Conservation (phyloP, 2,888 invertebrate species). For the Coronaproctus castanopsis region DNA sequence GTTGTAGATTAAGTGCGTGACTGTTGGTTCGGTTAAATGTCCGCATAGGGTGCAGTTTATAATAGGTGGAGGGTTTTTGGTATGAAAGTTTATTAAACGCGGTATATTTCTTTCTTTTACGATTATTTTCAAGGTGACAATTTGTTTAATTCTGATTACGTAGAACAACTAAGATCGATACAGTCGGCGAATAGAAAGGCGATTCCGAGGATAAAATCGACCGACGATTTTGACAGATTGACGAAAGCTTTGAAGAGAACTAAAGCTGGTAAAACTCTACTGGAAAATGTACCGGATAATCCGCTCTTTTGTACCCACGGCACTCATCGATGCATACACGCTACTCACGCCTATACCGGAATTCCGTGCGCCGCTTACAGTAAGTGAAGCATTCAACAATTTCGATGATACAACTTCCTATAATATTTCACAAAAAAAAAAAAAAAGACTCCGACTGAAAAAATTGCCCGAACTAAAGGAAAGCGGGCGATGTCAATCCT, state of each 20-base stretch:
- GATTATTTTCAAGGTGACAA: too few species aligned
- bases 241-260: conserved; percentile 24
- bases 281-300: conserved; percentile 34
- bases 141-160: too few species aligned
- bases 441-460: too few species aligned
- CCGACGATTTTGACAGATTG: conserved; percentile 26
- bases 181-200: conserved; percentile 31
- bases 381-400: conserved; percentile 37
- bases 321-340: conserved; percentile 76
- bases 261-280: conserved; percentile 22
- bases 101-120: too few species aligned
- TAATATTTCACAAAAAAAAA: too few species aligned
- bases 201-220: conserved; percentile 25
- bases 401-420: neutral
- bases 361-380: conserved; percentile 71
- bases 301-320: conserved; percentile 65
- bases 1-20: too few species aligned
- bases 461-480: too few species aligned
- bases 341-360: conserved; percentile 75
- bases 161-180: conserved; percentile 50
- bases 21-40: too few species aligned
- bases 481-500: too few species aligned
- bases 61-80: too few species aligned
- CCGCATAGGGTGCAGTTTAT: too few species aligned
- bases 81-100: too few species aligned